Conservation (phyloP, 1,140 invertebrate species). For the Luehdorfia chinensis region DNA sequence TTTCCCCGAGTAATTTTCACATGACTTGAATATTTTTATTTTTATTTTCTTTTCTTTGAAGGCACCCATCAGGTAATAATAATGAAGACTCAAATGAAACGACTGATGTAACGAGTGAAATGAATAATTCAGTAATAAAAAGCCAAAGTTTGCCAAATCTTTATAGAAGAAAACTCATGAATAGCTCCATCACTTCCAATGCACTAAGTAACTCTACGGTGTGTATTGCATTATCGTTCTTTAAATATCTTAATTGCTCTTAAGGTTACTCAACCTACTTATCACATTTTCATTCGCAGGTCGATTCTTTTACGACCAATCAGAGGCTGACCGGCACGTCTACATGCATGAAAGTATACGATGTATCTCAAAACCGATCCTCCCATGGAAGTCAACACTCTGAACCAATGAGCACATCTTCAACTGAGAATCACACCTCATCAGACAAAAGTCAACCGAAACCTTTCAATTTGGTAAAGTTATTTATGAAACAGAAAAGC, state of each 20-base stretch:
- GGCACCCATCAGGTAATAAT: slow-evolving; percentile 88
- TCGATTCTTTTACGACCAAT: slow-evolving; percentile 74
- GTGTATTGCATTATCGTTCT: slow-evolving; percentile 45
- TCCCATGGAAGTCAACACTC: slow-evolving; percentile 76
- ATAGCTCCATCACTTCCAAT: slow-evolving; percentile 66
- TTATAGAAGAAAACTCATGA: slow-evolving; percentile 65
- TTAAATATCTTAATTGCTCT: slow-evolving; percentile 19
- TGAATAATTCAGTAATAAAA: slow-evolving; percentile 78
- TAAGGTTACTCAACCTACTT: slow-evolving; percentile 25
- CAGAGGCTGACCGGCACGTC: slow-evolving; percentile 73
- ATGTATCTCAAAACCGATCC: slow-evolving; percentile 78
- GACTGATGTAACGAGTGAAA: slow-evolving; percentile 58
- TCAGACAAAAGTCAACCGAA: slow-evolving; percentile 74
- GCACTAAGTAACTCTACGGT: slow-evolving; percentile 80
- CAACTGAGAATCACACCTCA: slow-evolving; percentile 74
- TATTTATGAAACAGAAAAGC: slow-evolving; percentile 94
- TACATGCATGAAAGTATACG: slow-evolving; percentile 81
- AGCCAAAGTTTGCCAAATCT: slow-evolving; percentile 88
- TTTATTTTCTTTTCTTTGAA: slow-evolving; percentile 44
- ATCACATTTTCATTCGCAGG: slow-evolving; percentile 58
- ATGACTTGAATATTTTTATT: neutral
- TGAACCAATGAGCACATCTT: slow-evolving; percentile 77
- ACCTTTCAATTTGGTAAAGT: slow-evolving; percentile 89
- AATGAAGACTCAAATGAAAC: slow-evolving; percentile 76
- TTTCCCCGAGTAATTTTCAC: too few species aligned